Evolutionary conservation across 2,888 invertebrate genomes (phyloP).

Genomic region (Acronicta aceris): DNA sequence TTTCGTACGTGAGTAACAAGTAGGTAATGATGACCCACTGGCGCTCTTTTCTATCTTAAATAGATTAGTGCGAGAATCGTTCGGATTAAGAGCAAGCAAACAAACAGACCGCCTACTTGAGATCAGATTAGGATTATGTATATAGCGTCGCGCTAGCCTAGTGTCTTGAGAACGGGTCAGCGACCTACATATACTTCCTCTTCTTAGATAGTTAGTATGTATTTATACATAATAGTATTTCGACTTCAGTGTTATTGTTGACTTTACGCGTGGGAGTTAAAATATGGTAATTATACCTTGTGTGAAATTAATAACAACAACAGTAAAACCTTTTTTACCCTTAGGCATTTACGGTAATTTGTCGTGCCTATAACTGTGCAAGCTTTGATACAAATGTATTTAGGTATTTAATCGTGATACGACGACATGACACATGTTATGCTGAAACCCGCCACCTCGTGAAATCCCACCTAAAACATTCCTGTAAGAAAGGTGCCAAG

Average conservation of each 20-base stretch:
- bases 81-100: constrained; percentile 51
- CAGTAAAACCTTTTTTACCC: no score
- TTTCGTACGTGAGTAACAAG: constrained; percentile 23
- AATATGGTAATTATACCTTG: no score
- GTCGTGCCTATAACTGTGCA: no score
- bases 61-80: constrained; percentile 47
- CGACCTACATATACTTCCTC: constrained; percentile 29
- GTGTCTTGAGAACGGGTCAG: constrained; percentile 15
- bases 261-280: not conserved
- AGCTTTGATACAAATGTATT: no score
- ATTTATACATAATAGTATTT: not conserved
- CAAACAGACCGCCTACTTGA: constrained; percentile 46
- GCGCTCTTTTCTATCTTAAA: constrained; percentile 39
- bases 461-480: no score
- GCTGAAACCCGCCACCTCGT: no score
- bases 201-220: constrained; percentile 1
- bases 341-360: no score
- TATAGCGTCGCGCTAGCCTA: constrained; percentile 15
- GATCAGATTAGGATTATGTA: constrained; percentile 44
- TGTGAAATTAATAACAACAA: no score
- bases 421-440: no score
- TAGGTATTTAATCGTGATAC: no score
- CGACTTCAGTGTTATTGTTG: no score
- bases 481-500: no score
- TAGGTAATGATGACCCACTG: constrained; percentile 37